phyloP scores from a whole-genome alignment of 1,140 invertebrate genomes.

The Lepidostoma basale region DNA sequence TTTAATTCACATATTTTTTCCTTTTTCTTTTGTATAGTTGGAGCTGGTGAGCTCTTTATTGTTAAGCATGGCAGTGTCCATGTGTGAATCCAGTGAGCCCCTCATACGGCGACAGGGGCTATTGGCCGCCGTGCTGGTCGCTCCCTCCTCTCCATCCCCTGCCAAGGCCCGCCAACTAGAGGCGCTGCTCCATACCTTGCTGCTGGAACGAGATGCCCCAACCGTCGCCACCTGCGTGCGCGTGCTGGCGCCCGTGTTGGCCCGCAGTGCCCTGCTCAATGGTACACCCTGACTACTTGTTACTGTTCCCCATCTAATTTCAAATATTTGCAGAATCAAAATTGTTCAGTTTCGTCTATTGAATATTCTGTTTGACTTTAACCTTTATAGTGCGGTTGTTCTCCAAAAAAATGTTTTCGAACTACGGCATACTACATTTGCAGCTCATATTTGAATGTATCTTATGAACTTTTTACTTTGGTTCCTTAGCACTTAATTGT shows the following conservation, averaged over 20 bases:
- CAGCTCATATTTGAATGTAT: too few species aligned
- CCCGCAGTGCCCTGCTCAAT: slow-evolving; percentile 53
- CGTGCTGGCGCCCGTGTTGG: slow-evolving; percentile 54
- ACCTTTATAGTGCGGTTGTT: too few species aligned
- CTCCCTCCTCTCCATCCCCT: slow-evolving; percentile 52
- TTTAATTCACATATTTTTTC: not conserved
- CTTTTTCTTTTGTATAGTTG: slow-evolving; percentile 42
- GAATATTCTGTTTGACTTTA: too few species aligned
- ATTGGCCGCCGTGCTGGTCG: slow-evolving; percentile 53
- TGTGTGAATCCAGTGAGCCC: slow-evolving; percentile 57
- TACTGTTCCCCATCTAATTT: too few species aligned
- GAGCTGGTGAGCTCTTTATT: slow-evolving; percentile 57
- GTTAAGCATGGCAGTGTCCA: slow-evolving; percentile 55
- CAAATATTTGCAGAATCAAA: too few species aligned
- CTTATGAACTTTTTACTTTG: too few species aligned
- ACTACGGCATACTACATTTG: too few species aligned
- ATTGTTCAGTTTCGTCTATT: too few species aligned
- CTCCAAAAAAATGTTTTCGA: too few species aligned
- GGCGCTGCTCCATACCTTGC: slow-evolving; percentile 55
- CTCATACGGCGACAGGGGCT: slow-evolving; percentile 54
- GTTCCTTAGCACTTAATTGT: too few species aligned
- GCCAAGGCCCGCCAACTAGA: slow-evolving; percentile 58
- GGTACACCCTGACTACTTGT: too few species aligned
- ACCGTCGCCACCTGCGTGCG: slow-evolving; percentile 54
- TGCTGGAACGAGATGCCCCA: slow-evolving; percentile 53